These are phyloP conservation scores for Myathropa florea DNA, from an alignment of 2,888 invertebrate species.

Conservation along the genomic window DNA sequence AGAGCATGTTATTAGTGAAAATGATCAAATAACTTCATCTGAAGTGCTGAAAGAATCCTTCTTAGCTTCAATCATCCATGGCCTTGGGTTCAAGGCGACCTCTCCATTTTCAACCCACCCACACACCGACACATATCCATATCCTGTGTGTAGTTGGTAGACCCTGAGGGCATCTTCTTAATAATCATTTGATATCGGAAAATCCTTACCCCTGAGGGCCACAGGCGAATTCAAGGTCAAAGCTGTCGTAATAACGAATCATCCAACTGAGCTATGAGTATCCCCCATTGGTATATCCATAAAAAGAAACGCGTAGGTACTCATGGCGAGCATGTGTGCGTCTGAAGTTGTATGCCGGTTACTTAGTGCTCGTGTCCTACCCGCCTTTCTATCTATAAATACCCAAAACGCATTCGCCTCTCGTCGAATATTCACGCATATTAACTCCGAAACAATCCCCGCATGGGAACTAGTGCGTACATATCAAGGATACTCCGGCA, in stretches of 20 bases:
- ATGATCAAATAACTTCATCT: slow-evolving; percentile 19
- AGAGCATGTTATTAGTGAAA: slow-evolving; percentile 11
- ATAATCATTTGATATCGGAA: slow-evolving; percentile 34
- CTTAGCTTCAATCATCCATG: not conserved
- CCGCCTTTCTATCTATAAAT: slow-evolving; percentile 9
- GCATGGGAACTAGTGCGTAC: not conserved
- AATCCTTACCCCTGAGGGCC: not conserved
- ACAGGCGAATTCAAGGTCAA: not conserved
- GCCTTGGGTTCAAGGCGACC: not conserved
- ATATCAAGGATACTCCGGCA: slow-evolving; percentile 27
- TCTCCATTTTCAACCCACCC: not conserved
- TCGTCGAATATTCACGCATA: slow-evolving; percentile 29
- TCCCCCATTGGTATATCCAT: not conserved
- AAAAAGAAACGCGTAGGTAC: not conserved
- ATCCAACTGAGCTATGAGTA: slow-evolving; percentile 2
- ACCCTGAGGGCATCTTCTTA: slow-evolving; percentile 1
- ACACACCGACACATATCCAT: not conserved
- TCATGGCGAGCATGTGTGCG: not conserved
- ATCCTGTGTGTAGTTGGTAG: not conserved
- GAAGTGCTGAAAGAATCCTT: slow-evolving; percentile 10
- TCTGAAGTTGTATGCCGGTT: slow-evolving; percentile 1
- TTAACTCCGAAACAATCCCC: slow-evolving; percentile 15
- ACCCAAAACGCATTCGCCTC: not conserved
- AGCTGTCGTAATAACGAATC: slow-evolving; percentile 27
- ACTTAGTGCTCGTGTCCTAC: slow-evolving; percentile 20